These are phyloP conservation scores for Bombus consobrinus DNA, from an alignment of 1,140 invertebrate species.

Conservation along the genomic window DNA sequence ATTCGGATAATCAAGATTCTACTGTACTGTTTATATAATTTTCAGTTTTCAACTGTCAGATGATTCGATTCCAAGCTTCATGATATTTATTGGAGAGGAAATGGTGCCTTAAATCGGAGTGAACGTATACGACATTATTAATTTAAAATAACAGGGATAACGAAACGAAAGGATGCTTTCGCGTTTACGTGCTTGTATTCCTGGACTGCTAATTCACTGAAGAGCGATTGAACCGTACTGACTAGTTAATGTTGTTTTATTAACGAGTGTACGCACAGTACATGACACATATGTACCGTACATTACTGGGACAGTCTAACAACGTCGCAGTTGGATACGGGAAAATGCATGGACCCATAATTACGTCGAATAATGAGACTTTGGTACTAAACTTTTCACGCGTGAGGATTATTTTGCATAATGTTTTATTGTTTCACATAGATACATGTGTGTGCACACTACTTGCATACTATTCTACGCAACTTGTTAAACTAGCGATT, in stretches of 20 bases:
- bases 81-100: not conserved
- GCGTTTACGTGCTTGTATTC: conserved; percentile 1
- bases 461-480: not conserved
- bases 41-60: not conserved
- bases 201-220: conserved; percentile 59
- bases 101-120: too few relatives aligned
- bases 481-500: not conserved
- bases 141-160: too few relatives aligned
- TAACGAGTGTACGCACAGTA: conserved; percentile 43
- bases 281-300: conserved; percentile 33
- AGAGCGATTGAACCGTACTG: conserved; percentile 58
- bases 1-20: too few relatives aligned
- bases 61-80: not conserved
- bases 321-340: conserved; percentile 27
- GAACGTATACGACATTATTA: not conserved
- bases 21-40: too few relatives aligned
- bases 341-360: conserved; percentile 50
- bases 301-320: conserved; percentile 41
- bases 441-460: not conserved
- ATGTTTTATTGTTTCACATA: conserved; percentile 35
- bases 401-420: conserved; percentile 19
- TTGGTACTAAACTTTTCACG: conserved; percentile 21
- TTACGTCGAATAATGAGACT: conserved; percentile 62
- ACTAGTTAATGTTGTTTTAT: conserved; percentile 63
- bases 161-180: not conserved